Evolutionary conservation across 2,888 invertebrate species (phyloP).

Genomic region (Amaurobius ferox): DNA sequence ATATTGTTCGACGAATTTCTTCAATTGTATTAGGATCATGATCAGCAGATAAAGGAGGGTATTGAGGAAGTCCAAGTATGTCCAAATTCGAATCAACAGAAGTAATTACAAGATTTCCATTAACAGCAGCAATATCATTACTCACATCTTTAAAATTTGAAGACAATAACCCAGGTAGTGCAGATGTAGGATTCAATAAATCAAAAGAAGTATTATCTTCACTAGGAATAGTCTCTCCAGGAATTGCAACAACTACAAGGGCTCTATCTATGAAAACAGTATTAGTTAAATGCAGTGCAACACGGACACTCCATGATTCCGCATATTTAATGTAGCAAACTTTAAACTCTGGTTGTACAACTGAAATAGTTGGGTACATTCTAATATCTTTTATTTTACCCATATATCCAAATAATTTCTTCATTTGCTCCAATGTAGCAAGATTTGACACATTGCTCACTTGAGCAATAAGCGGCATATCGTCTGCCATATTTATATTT

Average conservation of each 20-base stretch:
- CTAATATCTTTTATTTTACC: constrained; percentile 63
- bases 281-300: constrained; percentile 60
- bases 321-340: constrained; percentile 62
- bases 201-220: constrained; percentile 62
- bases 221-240: constrained; percentile 57
- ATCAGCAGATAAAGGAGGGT: constrained; percentile 62
- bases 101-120: constrained; percentile 65
- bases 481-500: constrained; percentile 44
- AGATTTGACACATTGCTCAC: constrained; percentile 64
- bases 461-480: constrained; percentile 62
- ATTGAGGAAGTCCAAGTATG: constrained; percentile 59
- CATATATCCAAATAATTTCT: constrained; percentile 66
- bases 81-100: constrained; percentile 60
- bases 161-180: constrained; percentile 49
- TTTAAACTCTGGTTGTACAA: constrained; percentile 64
- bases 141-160: constrained; percentile 62
- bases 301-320: constrained; percentile 61
- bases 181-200: constrained; percentile 46
- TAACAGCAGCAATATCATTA: constrained; percentile 62
- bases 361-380: constrained; percentile 56
- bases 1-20: constrained; percentile 62
- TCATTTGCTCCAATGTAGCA: constrained; percentile 62
- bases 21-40: constrained; percentile 66
- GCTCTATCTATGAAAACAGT: constrained; percentile 64
- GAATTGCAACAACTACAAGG: constrained; percentile 59